Percentiles rank a stretch among this genome's conserved stretches.
phyloP scores from a whole-genome alignment of 2,888 invertebrate species.

The Drosophila histrio region DNA sequence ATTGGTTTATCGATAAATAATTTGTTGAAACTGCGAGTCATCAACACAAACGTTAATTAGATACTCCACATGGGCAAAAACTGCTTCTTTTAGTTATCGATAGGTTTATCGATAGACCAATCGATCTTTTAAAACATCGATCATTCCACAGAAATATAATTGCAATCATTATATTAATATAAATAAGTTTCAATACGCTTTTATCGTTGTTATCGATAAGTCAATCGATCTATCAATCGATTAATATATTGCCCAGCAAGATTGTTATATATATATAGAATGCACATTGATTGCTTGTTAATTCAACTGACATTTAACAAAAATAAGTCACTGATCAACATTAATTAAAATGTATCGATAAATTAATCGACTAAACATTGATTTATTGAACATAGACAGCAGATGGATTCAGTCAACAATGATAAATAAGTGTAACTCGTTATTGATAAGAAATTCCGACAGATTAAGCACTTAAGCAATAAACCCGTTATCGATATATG shows the following conservation, averaged over 20 bases:
- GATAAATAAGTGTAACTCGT: background rate
- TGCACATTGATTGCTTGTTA: background rate
- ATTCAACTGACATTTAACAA: conserved; percentile 5
- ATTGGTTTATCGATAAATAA: background rate
- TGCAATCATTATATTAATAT: background rate
- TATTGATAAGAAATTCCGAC: background rate
- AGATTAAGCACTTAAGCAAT: background rate
- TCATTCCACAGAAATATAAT: too few species aligned
- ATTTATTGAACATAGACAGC: background rate
- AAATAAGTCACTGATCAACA: background rate
- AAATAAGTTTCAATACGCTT: background rate
- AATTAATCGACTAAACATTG: background rate
- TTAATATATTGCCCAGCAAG: background rate
- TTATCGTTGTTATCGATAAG: background rate
- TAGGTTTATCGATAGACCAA: background rate
- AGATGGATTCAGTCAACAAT: background rate
- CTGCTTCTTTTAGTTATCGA: background rate
- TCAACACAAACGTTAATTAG: background rate
- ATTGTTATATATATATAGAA: background rate
- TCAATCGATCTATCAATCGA: background rate
- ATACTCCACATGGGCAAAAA: too few species aligned
- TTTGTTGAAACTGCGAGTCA: too few species aligned
- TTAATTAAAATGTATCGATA: background rate
- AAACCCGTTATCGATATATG: conserved; percentile 6
- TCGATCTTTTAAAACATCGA: too few species aligned